Evolutionary conservation across 2,888 invertebrate species (phyloP), one percentile per base, ranked within the genome.

Genomic region (Macropis europaea): DNA sequence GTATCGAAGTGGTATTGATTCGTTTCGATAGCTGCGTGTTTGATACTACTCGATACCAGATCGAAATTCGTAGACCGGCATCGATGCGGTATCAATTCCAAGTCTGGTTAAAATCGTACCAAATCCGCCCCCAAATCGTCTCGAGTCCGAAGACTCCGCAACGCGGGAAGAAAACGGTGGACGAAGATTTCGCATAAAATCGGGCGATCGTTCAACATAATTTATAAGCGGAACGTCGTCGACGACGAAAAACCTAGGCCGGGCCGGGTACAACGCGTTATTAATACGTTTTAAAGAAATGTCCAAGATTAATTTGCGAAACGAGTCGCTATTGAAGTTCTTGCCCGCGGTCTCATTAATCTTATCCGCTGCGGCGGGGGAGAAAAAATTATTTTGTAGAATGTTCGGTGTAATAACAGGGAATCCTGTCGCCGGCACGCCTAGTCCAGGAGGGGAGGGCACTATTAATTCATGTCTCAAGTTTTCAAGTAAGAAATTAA

Each of bases 291-390:
- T 85, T 84, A 84, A 84, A 83, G 85, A 85, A 85, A 85, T 82
- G 77, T 79, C 83, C 82, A 83, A 85, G 85, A 85, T 85, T 85
- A 85, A 85, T 85, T 84, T 85, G 84, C 85, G 82, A 85, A 85
- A 84, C 83, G 84, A 82, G 79, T 84, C 81, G 77, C 83, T 81
- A 84, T 85, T 81, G 82, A 81, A 81, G 83, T 85, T 84, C 84
- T 85, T 82, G 77, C 80, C 81, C 73, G 66, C 48, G 76, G 66
- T 48, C 72, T 83, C 86, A 86, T 86, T 85, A 86, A 86, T 86
- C 86, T 86, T 86, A 84, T 84, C 82, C 80, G 11, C 3, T 15
- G 19, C 30, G 34, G 11, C 26, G 22, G 34, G 22, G 9, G 53
- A 68, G 57, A 82, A 84, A 85, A 85, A 86, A 85, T 86, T 84